phyloP scores from a whole-genome alignment of 2,113 vertebrate genomes.

The Aviceda subcristata region DNA sequence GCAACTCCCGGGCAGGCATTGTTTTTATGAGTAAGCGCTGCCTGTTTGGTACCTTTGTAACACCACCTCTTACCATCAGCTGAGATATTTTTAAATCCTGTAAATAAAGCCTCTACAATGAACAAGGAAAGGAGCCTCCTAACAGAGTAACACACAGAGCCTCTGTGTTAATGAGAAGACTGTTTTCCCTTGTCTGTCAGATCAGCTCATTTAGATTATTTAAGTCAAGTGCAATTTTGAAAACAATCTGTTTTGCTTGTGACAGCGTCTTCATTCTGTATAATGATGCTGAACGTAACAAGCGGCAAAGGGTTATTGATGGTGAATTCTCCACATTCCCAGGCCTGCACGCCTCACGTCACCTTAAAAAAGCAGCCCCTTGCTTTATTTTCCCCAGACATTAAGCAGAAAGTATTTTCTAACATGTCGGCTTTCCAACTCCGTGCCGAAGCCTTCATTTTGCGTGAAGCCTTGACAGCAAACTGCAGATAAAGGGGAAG shows the following conservation, averaged over 20 bases:
- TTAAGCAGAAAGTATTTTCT: not conserved
- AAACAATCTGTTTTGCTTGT: slow-evolving; percentile 1
- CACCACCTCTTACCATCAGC: not conserved
- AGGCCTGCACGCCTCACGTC: not conserved
- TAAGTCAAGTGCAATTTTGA: slow-evolving; percentile 24
- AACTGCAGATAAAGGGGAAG: slow-evolving; percentile 3
- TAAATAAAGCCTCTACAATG: not conserved
- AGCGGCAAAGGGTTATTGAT: not conserved
- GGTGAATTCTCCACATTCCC: not conserved
- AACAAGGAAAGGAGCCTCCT: not conserved
- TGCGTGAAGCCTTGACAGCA: not conserved
- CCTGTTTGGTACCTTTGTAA: not conserved
- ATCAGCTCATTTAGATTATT: slow-evolving; percentile 24
- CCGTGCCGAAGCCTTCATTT: not conserved
- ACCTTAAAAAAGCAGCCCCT: not conserved
- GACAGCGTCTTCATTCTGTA: not conserved
- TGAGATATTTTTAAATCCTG: slow-evolving; percentile 1
- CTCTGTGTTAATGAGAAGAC: not conserved
- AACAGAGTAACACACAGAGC: not conserved
- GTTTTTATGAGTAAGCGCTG: not conserved
- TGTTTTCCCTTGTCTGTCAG: slow-evolving; percentile 11
- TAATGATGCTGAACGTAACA: not conserved
- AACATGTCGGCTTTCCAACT: not conserved
- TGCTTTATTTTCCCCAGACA: not conserved
- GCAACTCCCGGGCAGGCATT: not conserved